These are phyloP conservation scores for Cephus sareptanus DNA, from an alignment of 2,888 invertebrate genomes.

Conservation along the genomic window DNA sequence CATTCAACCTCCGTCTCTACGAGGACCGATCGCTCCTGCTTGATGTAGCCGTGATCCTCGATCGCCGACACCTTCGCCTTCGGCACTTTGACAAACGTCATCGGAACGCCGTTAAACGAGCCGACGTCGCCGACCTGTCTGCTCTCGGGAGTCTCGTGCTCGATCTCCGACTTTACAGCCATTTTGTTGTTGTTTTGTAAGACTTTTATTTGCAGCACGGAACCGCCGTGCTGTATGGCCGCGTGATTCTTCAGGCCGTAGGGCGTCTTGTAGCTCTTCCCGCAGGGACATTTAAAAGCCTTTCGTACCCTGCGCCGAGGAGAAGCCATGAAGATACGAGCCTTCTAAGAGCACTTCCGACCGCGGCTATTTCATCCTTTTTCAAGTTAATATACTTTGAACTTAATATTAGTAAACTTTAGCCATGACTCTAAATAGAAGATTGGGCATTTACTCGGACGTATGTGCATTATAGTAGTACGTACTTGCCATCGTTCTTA, in stretches of 20 bases:
- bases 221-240: conserved; percentile 61
- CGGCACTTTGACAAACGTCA: conserved; percentile 28
- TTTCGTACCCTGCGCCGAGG: conserved; percentile 74
- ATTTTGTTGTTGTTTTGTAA: conserved; percentile 18
- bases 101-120: conserved; percentile 21
- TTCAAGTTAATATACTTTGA: neutral
- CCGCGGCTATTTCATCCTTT: neutral
- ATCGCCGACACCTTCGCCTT: conserved; percentile 49
- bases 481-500: conserved; percentile 85
- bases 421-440: neutral
- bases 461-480: conserved; percentile 35
- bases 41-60: conserved; percentile 57
- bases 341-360: neutral
- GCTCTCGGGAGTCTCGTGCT: conserved; percentile 8
- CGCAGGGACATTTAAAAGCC: conserved; percentile 85
- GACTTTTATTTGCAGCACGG: conserved; percentile 28
- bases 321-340: neutral
- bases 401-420: neutral
- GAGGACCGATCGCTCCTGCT: conserved; percentile 37
- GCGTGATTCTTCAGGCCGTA: conserved; percentile 83
- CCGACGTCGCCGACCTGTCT: neutral
- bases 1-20: conserved; percentile 38
- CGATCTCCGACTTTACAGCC: conserved; percentile 14
- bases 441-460: neutral
- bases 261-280: conserved; percentile 86